Base-by-base conservation (phyloP, 2,113 vertebrate species). In the Sebastes schlegelii region DNA sequence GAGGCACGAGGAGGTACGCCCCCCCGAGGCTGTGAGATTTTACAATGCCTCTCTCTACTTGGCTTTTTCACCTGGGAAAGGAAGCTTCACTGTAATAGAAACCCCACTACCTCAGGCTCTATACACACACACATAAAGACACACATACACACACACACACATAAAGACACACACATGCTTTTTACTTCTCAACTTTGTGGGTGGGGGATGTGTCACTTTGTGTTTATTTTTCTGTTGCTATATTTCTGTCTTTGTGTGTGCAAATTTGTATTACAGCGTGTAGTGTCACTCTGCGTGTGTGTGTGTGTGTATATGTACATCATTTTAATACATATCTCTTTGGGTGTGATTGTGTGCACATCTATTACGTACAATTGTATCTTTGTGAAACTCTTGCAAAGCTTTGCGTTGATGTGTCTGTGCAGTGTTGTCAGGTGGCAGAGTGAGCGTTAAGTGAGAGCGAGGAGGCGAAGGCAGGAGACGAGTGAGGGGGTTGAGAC, bases 41-140 rank as follows among this genome's bases (percentile, higher is more conserved):
- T 82, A 80, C 66, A 64, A 64, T 71, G 54, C 48, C 9, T 82
- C 65, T 49, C 42, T 81, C 78, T 80, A 49, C n/a, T 76, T 83
- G 62, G 57, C 64, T 84, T 85, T 81, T 86, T 88, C 86, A 90
- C 91, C 85, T 91, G 92, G 84, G 89, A 93, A 91, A 92, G 88
- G 88, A 93, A 92, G 89, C 86, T 62, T 83, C 12, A 13, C 78
- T 91, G 92, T 85, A 91, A 92, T 78, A 63, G 80, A 90, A 90
- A 86, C 86, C 86, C 11, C 72, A 74, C n/a, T 49, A 88, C 90
- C 91, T 77, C 21, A 55, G 89, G 91, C 86, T 66, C 60, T 77
- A 26, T 58, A 62, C 16, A 45, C 69, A 78, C 69, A 83, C 42
- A 57, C 42, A 54, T 65, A 67, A 74, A 70, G 40, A 73, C 54